Evolutionary conservation across 1,140 invertebrate species (phyloP).

Genomic region (Trichonephila clavata): DNA sequence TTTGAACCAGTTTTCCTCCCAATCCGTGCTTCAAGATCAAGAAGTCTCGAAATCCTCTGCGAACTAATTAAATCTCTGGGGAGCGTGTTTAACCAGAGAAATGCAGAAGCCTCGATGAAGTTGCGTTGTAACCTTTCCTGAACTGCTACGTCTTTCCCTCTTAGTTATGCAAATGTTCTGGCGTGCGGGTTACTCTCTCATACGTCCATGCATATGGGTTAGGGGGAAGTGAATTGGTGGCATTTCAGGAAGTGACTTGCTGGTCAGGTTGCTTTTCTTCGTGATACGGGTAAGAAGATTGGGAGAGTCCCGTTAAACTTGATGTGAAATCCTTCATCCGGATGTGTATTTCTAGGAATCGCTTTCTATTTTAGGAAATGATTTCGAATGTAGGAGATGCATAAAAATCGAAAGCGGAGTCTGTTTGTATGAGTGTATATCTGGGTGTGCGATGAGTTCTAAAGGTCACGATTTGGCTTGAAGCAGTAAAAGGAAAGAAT

Average conservation of each 20-base stretch:
- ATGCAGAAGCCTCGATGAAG: conserved; percentile 37
- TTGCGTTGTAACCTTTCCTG: conserved; percentile 40
- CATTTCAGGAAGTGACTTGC: conserved; percentile 24
- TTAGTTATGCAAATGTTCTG: conserved; percentile 8
- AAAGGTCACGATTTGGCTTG: conserved; percentile 11
- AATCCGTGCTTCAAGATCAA: neutral
- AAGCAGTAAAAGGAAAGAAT: neutral
- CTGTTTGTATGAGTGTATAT: neutral
- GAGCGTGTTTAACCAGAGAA: conserved; percentile 71
- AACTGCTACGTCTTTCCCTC: neutral
- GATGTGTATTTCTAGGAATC: neutral
- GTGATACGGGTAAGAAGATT: neutral
- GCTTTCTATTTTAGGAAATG: neutral
- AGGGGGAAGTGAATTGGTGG: neutral
- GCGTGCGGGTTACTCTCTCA: neutral
- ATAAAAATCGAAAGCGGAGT: conserved; percentile 10
- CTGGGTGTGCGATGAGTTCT: neutral
- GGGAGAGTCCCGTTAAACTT: conserved; percentile 8
- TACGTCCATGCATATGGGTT: neutral
- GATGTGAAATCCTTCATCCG: conserved; percentile 14
- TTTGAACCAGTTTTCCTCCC: conserved; percentile 7
- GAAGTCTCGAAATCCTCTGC: conserved; percentile 46
- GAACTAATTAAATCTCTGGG: conserved; percentile 71
- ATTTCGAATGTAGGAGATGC: neutral
- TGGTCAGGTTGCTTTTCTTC: conserved; percentile 29